Evolutionary conservation across 2,888 invertebrate species (phyloP).

Genomic region (Chloromyia formosa): DNA sequence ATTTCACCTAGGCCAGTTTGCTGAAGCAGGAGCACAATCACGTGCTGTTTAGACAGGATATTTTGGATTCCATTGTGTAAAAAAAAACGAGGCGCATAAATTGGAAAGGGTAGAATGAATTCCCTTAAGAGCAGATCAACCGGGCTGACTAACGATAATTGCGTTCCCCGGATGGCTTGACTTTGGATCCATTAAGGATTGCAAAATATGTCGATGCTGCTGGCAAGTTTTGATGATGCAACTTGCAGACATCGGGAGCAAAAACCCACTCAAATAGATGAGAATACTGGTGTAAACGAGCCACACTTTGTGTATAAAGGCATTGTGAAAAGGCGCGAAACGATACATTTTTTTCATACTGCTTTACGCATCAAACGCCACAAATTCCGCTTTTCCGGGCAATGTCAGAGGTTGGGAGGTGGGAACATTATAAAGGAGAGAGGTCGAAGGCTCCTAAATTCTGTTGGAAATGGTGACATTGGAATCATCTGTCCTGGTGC

Average conservation of each 20-base stretch:
- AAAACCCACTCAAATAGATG: neutral
- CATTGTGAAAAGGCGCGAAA: neutral
- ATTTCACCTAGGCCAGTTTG: neutral
- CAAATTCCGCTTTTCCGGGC: neutral
- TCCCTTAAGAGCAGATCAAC: neutral
- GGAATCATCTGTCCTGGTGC: constrained; percentile 22
- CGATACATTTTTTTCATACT: neutral
- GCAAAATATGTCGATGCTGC: neutral
- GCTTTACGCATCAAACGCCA: neutral
- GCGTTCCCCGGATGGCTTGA: neutral
- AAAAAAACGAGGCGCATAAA: neutral
- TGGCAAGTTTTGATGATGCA: neutral
- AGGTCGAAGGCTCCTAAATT: constrained; percentile 15
- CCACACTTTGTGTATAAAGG: neutral
- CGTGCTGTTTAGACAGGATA: neutral
- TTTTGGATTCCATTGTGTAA: neutral
- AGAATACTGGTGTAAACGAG: no score
- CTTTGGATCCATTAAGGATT: neutral
- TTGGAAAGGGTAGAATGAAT: neutral
- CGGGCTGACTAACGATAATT: neutral
- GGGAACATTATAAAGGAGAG: no score
- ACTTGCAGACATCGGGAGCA: neutral
- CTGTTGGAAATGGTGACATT: constrained; percentile 33
- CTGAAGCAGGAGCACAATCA: neutral
- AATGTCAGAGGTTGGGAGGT: no score